Base-by-base conservation (phyloP, 2,888 invertebrate species). In the Stenolophus ochropezus region DNA sequence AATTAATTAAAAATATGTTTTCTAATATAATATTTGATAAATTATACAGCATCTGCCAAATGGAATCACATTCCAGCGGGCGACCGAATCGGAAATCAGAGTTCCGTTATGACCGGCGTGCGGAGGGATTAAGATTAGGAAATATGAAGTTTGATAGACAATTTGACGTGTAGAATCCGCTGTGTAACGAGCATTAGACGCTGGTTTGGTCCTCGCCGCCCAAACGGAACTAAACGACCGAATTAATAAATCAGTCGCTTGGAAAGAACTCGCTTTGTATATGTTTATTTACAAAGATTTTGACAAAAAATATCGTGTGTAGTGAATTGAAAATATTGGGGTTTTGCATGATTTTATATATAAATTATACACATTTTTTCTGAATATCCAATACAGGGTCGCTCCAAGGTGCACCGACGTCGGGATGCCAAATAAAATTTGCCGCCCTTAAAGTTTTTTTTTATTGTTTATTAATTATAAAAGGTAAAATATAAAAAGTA, bases 91-190 rank as follows among this genome's bases (percentile, higher is more conserved):
- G 58, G 58, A 58, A 58, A 58, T 58, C 58, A 23, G 14, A 1
- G 58, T 23, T 58, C 23, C 58, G 58, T 58, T 58, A 58, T 23
- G n/a, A 58, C 58, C 23, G 58, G 23, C 58, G 58, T 11, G 58
- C 23, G 21, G 8, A 58, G 8, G 58, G 23, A 58, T 53, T 58
- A 58, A 21, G 58, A 58, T 23, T 58, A 58, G 56, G 20, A 56
- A n/a, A n/a, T n/a, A n/a, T n/a, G 58, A 23, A 58, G n/a, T 8
- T 23, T 58, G 58, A 58, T n/a, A 23, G 58, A 58, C 58, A 58
- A 58, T 58, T 58, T 58, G 58, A 58, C 58, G 14, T 23, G n/a
- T 58, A 2, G 11, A 23, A 23, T 58, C 58, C 58, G 58, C n/a
- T 58, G 23, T n/a, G 23, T 58, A 23, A 58, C 33, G 27, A 33